Evolutionary conservation across 2,113 vertebrate species (phyloP).

Genomic region (Proterorhinus semilunaris): DNA sequence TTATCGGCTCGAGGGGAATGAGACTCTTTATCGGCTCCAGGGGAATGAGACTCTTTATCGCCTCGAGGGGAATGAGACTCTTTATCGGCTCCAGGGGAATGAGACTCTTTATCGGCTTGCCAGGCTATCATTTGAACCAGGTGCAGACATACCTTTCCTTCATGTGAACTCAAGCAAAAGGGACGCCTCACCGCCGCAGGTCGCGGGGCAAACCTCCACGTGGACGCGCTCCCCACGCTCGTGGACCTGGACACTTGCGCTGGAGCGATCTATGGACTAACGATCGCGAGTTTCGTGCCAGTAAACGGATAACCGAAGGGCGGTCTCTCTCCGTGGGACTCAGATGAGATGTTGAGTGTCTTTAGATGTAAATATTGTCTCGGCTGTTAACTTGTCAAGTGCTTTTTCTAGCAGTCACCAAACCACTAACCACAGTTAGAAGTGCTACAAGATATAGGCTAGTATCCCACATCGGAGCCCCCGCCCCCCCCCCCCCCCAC

Average conservation of each 20-base stretch:
- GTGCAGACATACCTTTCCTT: neutral
- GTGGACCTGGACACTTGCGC: neutral
- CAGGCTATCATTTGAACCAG: neutral
- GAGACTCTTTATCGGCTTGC: too few relatives aligned
- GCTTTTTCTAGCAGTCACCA: neutral
- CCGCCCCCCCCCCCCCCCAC: neutral
- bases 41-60: too few relatives aligned
- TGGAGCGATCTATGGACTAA: neutral
- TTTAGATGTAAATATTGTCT: neutral
- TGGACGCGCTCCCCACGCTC: slow-evolving; percentile 25
- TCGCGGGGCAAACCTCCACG: slow-evolving; percentile 30
- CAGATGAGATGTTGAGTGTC: neutral
- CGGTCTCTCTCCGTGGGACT: neutral
- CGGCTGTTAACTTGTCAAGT: neutral
- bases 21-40: too few relatives aligned
- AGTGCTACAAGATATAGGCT: neutral
- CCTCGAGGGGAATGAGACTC: too few relatives aligned
- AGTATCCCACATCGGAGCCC: neutral
- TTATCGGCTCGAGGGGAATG: too few relatives aligned
- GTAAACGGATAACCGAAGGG: neutral
- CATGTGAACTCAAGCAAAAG: slow-evolving; percentile 38
- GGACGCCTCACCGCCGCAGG: slow-evolving; percentile 26
- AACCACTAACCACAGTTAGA: neutral
- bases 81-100: too few relatives aligned
- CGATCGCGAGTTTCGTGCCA: neutral